Base-by-base conservation (phyloP, 2,888 invertebrate species). In the Drosophila borealis region DNA sequence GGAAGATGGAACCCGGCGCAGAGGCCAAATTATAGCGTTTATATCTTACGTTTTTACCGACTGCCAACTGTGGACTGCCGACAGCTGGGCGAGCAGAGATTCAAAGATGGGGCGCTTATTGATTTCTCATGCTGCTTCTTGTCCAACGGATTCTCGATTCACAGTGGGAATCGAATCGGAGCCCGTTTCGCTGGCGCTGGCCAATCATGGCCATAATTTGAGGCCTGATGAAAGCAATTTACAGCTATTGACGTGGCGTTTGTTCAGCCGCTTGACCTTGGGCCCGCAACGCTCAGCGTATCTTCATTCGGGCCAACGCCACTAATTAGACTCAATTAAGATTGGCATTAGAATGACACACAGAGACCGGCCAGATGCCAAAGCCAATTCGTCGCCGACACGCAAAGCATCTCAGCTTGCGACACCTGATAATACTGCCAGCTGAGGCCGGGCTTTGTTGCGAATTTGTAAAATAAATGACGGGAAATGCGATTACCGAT, bases 1-100 rank as follows among this genome's bases (percentile, higher is more conserved):
- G 41, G 53, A 29, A 29, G 55, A 56, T 48, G 57, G 51, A 75
- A 29, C 61, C 42, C 71, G 60, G 55, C 70, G 63, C 77, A 6
- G 33, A 34, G 6, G 29, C 42, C 34, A 85, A 88, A 85, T 85
- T 72, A 88, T 72, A 74, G 83, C 76, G 66, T 79, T 81, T 85
- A 81, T 65, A 54, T 48, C 45, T 36, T 56, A 55, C 72, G 36
- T 49, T 13, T 13, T 44, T 49, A 57, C 72, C 65, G 50, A 64
- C 44, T 72, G 57, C 29, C 17, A 48, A 53, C 50, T 42, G 34
- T 33, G 39, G 29, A 55, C 33, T 41, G 45, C 48, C 67, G 60
- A 45, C 68, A 71, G 71, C 53, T 55, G 74, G 67, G 48, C 45
- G 50, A 57, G 61, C 46, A 56, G 51, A 56, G 55, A 46, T 42